Conservation (phyloP, 2,888 invertebrate species). For the Diogma glabrata region DNA sequence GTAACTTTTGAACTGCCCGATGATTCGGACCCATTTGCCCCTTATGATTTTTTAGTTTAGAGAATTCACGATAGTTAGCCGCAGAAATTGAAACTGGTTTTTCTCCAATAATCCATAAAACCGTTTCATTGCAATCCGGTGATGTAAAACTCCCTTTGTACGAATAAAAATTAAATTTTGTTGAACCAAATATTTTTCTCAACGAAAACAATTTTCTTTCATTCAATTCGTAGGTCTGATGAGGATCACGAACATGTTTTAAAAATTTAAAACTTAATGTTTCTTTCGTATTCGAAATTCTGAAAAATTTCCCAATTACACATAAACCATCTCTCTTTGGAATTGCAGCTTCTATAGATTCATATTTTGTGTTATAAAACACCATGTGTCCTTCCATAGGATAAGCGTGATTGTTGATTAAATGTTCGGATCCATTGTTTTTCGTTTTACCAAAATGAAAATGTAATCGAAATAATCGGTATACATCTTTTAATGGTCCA, state of each 20-base stretch:
- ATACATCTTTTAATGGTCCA: not conserved
- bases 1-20: not conserved
- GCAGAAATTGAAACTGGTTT: not conserved
- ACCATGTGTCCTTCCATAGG: slow-evolving; percentile 77
- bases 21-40: not conserved
- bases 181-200: not conserved
- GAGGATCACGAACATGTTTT: too few relatives aligned
- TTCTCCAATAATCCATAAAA: slow-evolving; percentile 3
- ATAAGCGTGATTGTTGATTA: slow-evolving; percentile 57
- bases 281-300: too few relatives aligned
- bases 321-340: slow-evolving; percentile 63
- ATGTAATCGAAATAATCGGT: slow-evolving; percentile 43
- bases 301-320: too few relatives aligned
- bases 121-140: slow-evolving; percentile 3
- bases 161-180: not conserved
- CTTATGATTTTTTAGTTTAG: not conserved
- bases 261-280: too few relatives aligned
- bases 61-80: not conserved
- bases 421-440: slow-evolving; percentile 64
- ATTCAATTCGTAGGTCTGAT: too few relatives aligned
- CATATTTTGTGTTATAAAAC: slow-evolving; percentile 62
- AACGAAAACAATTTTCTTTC: not conserved
- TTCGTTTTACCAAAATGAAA: slow-evolving; percentile 69
- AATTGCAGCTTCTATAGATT: slow-evolving; percentile 49
- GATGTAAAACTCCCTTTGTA: not conserved